Conservation (phyloP, 35 echinoderm and acorn worm genomes). For the Anneissia japonica region DNA sequence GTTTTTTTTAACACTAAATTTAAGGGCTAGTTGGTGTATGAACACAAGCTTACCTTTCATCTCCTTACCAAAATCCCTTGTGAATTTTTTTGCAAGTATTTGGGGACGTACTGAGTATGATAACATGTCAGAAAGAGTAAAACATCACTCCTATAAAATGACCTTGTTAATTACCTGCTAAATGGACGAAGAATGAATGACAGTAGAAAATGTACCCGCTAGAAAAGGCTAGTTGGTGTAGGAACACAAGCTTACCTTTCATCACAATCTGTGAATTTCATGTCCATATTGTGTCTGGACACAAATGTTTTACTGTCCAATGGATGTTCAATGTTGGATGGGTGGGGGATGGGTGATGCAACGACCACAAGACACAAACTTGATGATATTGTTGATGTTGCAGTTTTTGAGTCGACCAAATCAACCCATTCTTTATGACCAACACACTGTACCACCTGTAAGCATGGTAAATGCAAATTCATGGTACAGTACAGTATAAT, state of each 20-base stretch:
- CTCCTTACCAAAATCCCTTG: too few species aligned
- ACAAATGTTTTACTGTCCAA: conserved; percentile 87
- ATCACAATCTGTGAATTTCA: conserved; percentile 99
- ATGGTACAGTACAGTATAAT: neutral
- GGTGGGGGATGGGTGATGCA: conserved; percentile 81
- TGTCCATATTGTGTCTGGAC: conserved; percentile 96
- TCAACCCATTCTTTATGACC: conserved; percentile 56
- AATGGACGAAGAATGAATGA: too few species aligned
- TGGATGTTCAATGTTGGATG: conserved; percentile 93
- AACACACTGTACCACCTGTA: conserved; percentile 78
- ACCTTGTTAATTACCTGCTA: too few species aligned
- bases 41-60: conserved; percentile 86
- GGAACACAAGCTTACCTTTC: conserved; percentile 83
- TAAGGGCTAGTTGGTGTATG: too few species aligned
- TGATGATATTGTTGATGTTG: conserved; percentile 46
- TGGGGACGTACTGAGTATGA: too few species aligned
- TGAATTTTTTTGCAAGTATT: too few species aligned
- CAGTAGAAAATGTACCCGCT: too few species aligned
- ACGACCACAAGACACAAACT: conserved; percentile 60
- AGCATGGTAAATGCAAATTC: neutral
- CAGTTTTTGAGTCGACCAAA: conserved; percentile 33
- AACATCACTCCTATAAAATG: too few species aligned
- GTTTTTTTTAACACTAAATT: too few species aligned
- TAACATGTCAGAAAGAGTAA: too few species aligned
- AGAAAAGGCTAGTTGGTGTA: too few species aligned